Evolutionary conservation across 2,888 invertebrate genomes (phyloP).

Genomic region (Lysandra bellargus): DNA sequence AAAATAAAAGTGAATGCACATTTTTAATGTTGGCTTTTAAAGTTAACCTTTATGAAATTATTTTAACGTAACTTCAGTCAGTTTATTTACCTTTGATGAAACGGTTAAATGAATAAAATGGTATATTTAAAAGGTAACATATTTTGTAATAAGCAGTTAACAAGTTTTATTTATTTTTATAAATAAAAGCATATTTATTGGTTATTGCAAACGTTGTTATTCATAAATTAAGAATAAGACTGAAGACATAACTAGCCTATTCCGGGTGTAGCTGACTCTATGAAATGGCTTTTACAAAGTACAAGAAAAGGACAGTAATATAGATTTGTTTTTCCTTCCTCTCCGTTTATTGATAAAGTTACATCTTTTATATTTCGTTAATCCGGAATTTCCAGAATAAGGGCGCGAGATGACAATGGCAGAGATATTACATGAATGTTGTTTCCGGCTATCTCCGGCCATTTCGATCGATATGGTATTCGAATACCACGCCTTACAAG

Average conservation of each 20-base stretch:
- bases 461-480: background rate
- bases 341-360: background rate
- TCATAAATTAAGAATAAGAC: too few relatives aligned
- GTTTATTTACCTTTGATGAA: background rate
- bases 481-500: background rate
- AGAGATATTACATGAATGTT: slow-evolving; percentile 27
- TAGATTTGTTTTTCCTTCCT: too few relatives aligned
- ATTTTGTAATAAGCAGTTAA: too few relatives aligned
- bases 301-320: too few relatives aligned
- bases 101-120: background rate
- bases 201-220: too few relatives aligned
- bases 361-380: background rate
- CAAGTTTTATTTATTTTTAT: background rate
- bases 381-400: background rate
- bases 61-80: background rate
- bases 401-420: slow-evolving; percentile 3
- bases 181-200: background rate
- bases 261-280: too few relatives aligned
- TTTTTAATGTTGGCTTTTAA: background rate
- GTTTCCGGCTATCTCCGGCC: slow-evolving; percentile 8
- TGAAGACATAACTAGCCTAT: too few relatives aligned
- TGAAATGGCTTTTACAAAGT: too few relatives aligned
- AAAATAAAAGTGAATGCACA: background rate
- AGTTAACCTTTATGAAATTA: background rate
- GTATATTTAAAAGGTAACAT: background rate